Conservation (phyloP, 2,797 vertebrate genomes). For the Cheirogaleus major region DNA sequence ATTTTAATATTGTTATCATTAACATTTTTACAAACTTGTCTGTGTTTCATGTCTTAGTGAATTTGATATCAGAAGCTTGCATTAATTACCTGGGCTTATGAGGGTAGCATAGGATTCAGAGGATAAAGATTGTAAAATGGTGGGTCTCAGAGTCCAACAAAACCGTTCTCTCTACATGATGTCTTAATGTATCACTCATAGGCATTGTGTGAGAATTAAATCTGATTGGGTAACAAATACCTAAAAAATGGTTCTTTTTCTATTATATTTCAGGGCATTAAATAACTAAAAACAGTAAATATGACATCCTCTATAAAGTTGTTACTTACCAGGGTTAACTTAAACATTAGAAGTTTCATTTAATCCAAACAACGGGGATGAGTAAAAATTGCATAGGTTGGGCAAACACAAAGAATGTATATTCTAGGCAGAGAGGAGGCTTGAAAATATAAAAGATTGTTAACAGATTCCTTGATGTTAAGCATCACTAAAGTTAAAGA, state of each 20-base stretch:
- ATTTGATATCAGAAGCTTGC: background rate
- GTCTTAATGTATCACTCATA: background rate
- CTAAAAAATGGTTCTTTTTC: background rate
- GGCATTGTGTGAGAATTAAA: constrained; percentile 12
- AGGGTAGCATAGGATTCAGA: background rate
- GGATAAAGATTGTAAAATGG: background rate
- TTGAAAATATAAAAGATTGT: background rate
- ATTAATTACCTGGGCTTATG: background rate
- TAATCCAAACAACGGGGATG: background rate
- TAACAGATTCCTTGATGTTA: background rate
- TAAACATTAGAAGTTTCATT: background rate
- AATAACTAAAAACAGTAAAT: constrained; percentile 32
- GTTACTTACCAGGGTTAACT: background rate
- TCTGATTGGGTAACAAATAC: background rate
- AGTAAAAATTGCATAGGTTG: background rate
- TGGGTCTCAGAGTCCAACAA: background rate
- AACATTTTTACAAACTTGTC: background rate
- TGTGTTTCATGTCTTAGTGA: background rate
- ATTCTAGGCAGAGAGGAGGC: background rate
- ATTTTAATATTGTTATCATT: background rate
- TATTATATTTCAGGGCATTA: background rate
- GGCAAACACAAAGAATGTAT: background rate
- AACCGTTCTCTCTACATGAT: background rate
- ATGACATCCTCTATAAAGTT: background rate
- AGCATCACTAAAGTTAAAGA: background rate